These are phyloP conservation scores for Sterna hirundo DNA, from an alignment of 2,113 vertebrate species.

Conservation along the genomic window DNA sequence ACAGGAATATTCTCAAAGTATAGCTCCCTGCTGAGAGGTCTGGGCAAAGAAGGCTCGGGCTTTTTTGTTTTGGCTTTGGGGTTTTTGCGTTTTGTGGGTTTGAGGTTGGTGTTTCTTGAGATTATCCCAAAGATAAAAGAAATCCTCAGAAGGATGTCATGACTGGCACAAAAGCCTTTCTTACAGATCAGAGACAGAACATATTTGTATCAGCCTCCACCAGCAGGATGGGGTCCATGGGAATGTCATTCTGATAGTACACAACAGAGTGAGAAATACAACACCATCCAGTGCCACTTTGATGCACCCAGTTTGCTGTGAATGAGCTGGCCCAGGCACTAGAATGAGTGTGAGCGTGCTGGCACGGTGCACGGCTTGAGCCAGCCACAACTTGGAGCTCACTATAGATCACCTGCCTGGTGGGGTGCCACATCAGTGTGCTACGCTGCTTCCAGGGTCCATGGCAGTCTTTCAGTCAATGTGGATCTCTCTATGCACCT, in stretches of 20 bases:
- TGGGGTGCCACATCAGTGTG: too few relatives aligned
- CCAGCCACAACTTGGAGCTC: not conserved
- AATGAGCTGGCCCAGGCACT: not conserved
- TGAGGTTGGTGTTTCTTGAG: not conserved
- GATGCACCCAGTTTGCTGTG: not conserved
- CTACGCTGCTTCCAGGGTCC: rapidly evolving
- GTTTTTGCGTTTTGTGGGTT: not conserved
- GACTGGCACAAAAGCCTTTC: not conserved
- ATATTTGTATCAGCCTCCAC: not conserved
- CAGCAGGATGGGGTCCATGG: not conserved
- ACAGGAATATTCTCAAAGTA: not conserved
- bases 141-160: not conserved
- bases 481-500: too few relatives aligned
- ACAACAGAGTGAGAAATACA: not conserved
- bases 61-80: not conserved
- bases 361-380: not conserved
- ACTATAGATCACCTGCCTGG: not conserved
- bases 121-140: not conserved
- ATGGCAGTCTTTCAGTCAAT: not conserved
- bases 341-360: rapidly evolving
- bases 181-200: not conserved
- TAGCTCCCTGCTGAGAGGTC: not conserved
- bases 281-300: rapidly evolving
- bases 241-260: not conserved
- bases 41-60: not conserved